Percentiles rank a stretch among this genome's conserved stretches.
phyloP scores from a whole-genome alignment of 2,113 vertebrate genomes.

The Pteronura brasiliensis region DNA sequence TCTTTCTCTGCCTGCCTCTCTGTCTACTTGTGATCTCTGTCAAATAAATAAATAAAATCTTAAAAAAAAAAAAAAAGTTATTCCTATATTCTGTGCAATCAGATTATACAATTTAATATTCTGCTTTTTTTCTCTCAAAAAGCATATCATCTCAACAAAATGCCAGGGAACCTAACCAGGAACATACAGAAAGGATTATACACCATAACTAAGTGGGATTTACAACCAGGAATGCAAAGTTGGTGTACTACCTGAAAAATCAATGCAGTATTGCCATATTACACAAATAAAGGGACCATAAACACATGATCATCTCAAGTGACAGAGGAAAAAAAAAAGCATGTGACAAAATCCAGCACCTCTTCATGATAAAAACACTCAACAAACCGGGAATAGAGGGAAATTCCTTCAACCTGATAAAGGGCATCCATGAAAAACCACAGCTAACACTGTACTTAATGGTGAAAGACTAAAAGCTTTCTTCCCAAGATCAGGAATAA shows the following conservation, averaged over 20 bases:
- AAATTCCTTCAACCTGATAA: neutral
- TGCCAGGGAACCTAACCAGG: neutral
- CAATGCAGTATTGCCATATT: neutral
- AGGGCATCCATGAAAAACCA: neutral
- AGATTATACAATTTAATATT: neutral
- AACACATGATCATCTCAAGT: neutral
- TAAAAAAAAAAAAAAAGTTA: no score
- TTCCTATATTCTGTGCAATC: neutral
- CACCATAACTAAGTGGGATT: neutral
- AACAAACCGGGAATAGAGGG: neutral
- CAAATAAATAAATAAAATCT: no score
- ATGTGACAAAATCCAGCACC: neutral
- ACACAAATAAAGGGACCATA: neutral
- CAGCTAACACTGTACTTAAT: neutral
- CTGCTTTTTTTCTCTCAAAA: neutral
- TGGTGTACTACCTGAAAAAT: neutral
- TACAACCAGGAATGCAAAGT: neutral
- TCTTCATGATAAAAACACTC: neutral
- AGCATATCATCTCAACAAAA: neutral
- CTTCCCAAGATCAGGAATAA: neutral
- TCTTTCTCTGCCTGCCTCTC: no score
- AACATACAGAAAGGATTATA: neutral
- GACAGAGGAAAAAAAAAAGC: neutral
- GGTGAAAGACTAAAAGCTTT: neutral
- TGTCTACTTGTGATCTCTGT: no score